These are phyloP conservation scores for Heteractis magnifica DNA, from an alignment of 92 coral and sea anemone species.

Conservation along the genomic window DNA sequence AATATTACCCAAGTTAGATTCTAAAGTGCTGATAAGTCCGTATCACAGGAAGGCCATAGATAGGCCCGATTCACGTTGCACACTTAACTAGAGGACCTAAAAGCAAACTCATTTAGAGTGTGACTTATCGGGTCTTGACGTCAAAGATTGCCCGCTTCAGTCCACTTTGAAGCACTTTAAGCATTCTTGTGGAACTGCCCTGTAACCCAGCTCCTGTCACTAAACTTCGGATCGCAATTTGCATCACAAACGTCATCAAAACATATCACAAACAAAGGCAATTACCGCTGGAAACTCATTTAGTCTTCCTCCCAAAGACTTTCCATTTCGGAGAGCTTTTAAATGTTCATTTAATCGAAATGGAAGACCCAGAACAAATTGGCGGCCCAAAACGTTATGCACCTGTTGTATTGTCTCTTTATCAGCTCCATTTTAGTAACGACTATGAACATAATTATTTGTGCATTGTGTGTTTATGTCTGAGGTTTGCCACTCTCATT, in stretches of 20 bases:
- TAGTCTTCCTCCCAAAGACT: conserved; percentile 33
- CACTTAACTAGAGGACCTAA: conserved; percentile 60
- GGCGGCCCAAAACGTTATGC: conserved; percentile 39
- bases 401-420: conserved; percentile 52
- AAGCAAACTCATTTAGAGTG: conserved; percentile 66
- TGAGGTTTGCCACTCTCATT: conserved; percentile 60
- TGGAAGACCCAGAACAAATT: conserved; percentile 20
- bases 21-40: conserved; percentile 79
- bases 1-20: conserved; percentile 68
- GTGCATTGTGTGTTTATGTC: conserved; percentile 56
- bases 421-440: conserved; percentile 42
- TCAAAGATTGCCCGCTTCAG: conserved; percentile 76
- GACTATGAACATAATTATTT: conserved; percentile 44
- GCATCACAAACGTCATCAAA: conserved; percentile 81
- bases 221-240: conserved; percentile 60
- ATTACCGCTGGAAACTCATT: conserved; percentile 65
- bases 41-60: conserved; percentile 82
- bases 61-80: conserved; percentile 67
- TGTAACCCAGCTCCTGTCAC: conserved; percentile 85
- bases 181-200: conserved; percentile 80
- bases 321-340: conserved; percentile 41
- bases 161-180: conserved; percentile 56
- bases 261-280: conserved; percentile 78
- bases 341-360: conserved; percentile 33
- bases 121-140: conserved; percentile 74